Evolutionary conservation across 2,888 invertebrate species (phyloP).

Genomic region (Caenorhabditis zanzibari): DNA sequence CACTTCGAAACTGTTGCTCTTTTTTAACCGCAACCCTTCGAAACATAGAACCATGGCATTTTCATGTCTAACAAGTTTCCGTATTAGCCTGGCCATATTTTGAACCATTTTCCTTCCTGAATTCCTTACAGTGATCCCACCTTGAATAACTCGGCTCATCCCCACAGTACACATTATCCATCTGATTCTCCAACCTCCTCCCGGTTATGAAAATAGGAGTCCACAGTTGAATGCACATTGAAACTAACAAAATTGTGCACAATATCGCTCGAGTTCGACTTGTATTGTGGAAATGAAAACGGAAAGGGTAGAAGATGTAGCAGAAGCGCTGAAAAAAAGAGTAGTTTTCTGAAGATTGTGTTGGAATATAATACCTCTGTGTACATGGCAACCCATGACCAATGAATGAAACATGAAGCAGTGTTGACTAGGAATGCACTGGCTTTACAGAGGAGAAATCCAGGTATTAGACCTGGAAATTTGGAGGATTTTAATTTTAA

Average conservation of each 20-base stretch:
- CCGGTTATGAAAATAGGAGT: conserved; percentile 70
- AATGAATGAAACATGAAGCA: conserved; percentile 72
- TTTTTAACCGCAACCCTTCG: too few species aligned
- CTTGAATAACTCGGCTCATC: conserved; percentile 48
- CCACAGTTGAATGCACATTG: conserved; percentile 67
- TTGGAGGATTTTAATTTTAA: too few species aligned
- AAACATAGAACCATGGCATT: too few species aligned
- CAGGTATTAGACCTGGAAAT: conserved; percentile 62
- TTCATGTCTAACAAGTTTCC: too few species aligned
- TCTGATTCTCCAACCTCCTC: conserved; percentile 35
- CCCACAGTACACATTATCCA: conserved; percentile 65
- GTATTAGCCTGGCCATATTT: too few species aligned
- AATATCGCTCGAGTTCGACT: conserved; percentile 6
- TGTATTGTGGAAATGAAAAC: conserved; percentile 10
- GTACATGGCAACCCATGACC: conserved; percentile 74
- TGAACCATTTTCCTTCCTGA: too few species aligned
- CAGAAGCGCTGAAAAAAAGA: conserved; percentile 43
- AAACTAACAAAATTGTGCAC: conserved; percentile 46
- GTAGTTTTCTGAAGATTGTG: background rate
- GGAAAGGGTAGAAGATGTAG: conserved; percentile 54
- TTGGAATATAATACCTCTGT: conserved; percentile 43
- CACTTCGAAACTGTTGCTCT: too few species aligned
- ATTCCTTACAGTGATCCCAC: too few species aligned
- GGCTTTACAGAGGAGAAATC: conserved; percentile 67
- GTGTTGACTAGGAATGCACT: conserved; percentile 66